Evolutionary conservation across 2,113 vertebrate species (phyloP), one percentile per base, ranked within the genome.

Genomic region (Eolophus roseicapilla): DNA sequence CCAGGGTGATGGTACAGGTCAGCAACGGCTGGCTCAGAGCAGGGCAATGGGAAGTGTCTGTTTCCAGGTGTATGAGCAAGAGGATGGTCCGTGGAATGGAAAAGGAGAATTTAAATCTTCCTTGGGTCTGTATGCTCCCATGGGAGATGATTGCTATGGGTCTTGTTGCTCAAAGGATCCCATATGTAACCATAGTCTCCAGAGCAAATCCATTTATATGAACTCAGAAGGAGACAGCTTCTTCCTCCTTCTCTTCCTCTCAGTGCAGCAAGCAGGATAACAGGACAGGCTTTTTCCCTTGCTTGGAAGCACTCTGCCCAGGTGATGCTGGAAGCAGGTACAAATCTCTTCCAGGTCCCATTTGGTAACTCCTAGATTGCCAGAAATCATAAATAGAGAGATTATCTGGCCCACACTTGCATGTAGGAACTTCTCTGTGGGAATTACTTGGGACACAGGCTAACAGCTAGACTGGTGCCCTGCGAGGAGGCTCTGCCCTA

Each of bases 61-160:
- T 71, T 29, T 82, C 43, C 35, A 43, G 13, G 17, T 7, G 2
- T 20, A 3, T n/a, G 29, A 74, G 41, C 39, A 57, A 78, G n/a
- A 78, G 17, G 21, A 49, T 68, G 71, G 70, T 71, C 57, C 2
- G 1, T 75, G 31, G 44, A 71, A 59, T 18, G 31, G 52, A 60
- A 43, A 35, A 39, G 43, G 18, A 64, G 43, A 86, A 76, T 64
- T 59, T n/a, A 41, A 64, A 28, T 25, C 47, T 73, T 91, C 35
- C 24, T 79, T 0, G 0, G 15, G n/a, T 68, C 18, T 43, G 15
- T 49, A 28, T 3, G 1, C 13, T 79, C 37, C 17, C 7, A 4
- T 17, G 19, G 52, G 71, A 83, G 76, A 7, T 73, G 20, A 41
- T 33, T 88, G 47, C 62, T 8, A 5, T 59, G 47, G 64, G 11